phyloP scores from a whole-genome alignment of 2,113 vertebrate genomes.

The Equus przewalskii region DNA sequence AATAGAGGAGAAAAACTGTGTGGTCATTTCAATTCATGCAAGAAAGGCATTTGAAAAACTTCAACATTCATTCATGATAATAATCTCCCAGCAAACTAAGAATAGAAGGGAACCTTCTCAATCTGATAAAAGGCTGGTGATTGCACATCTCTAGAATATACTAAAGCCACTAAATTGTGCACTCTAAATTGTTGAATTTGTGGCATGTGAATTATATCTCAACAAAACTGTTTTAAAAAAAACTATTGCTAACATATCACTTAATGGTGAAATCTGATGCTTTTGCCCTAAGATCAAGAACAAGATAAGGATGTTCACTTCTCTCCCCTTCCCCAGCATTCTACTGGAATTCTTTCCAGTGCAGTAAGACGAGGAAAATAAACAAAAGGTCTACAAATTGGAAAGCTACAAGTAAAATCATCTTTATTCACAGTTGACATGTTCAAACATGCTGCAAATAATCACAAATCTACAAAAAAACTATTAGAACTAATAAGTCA shows the following conservation, averaged over 20 bases:
- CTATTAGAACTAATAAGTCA: neutral
- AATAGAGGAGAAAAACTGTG: neutral
- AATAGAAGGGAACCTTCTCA: neutral
- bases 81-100: neutral
- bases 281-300: neutral
- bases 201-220: neutral
- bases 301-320: neutral
- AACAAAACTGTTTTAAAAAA: neutral
- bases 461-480: neutral
- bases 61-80: neutral
- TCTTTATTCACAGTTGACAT: neutral
- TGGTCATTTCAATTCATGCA: neutral
- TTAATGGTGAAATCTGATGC: neutral
- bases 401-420: neutral
- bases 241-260: neutral
- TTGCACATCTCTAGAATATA: neutral
- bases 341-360: neutral
- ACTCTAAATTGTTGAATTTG: neutral
- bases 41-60: neutral
- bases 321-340: neutral
- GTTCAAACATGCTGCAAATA: neutral
- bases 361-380: neutral
- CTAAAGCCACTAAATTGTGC: neutral
- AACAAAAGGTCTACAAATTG: neutral
- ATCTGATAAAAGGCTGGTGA: neutral